Evolutionary conservation across 2,797 vertebrate species (phyloP), one percentile per base, ranked within the genome.

Genomic region (Tiaroga cobitis): DNA sequence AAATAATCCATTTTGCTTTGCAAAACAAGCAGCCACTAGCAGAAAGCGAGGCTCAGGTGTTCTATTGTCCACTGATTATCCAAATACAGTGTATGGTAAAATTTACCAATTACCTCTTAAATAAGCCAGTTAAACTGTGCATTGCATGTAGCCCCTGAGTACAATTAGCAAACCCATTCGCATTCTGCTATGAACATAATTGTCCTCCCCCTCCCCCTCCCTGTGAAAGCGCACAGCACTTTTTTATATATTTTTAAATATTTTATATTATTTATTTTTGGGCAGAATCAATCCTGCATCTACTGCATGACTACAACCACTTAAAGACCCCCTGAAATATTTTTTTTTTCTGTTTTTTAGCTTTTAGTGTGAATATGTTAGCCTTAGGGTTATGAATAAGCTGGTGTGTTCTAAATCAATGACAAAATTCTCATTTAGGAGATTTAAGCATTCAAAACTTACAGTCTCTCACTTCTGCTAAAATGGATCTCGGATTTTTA

Each of bases 31-130:
- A 63, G 21, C 76, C 79, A 56, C 74, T 85, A 85, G 72, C 80
- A 83, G 76, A 69, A 54, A 80, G 37, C 15, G 29, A 80, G 88
- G 81, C 88, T 89, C 90, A 91, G 88, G 89, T 91, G 89, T 79
- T 80, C 32, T 69, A 79, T 83, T 65, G 73, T 80, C 56, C 86
- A 67, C 85, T 86, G 78, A 83, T 83, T 84, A 83, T 18, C 75
- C 76, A 88, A 49, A 87, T 88, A 76, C 86, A 72, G 77, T 54
- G 56, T 26, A 54, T 76, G 61, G 49, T 86, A 84, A 79, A 83
- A 74, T 87, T 88, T 37, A 80, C 86, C 80, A 86, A 88, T 90
- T 85, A 89, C 81, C 83, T 88, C 80, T 54, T 51, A 87, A 88
- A 91, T 87, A 78, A 89, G 77, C 86, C 70, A 72, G 78, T 87